A percentile compares a stretch with the other conserved stretches of the same genome.
Conservation (phyloP, 1,140 invertebrate species). For the Drosophila navojoa region DNA sequence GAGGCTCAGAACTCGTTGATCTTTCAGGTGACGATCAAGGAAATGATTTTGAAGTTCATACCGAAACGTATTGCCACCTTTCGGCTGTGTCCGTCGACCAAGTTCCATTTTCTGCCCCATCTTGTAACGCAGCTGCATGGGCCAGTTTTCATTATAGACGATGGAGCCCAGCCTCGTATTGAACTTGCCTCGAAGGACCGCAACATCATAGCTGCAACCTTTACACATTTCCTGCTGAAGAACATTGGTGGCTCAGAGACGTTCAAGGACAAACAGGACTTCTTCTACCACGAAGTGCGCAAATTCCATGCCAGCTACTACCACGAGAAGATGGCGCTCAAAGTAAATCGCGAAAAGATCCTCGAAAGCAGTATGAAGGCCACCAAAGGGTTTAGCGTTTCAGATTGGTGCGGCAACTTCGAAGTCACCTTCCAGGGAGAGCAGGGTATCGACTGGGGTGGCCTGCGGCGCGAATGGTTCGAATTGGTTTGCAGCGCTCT, state of each 20-base stretch:
- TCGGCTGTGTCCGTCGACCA: constrained; percentile 95
- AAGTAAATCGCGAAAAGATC: constrained; percentile 91
- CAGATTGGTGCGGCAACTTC: constrained; percentile 96
- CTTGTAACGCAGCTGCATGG: constrained; percentile 84
- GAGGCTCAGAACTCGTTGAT: constrained; percentile 80
- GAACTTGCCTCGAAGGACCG: constrained; percentile 92
- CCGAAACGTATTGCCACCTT: constrained; percentile 96
- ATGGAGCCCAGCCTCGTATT: constrained; percentile 94
- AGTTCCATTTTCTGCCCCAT: constrained; percentile 88
- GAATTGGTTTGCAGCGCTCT: constrained; percentile 93
- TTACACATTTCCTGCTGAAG: constrained; percentile 95
- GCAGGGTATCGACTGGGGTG: constrained; percentile 97
- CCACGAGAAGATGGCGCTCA: constrained; percentile 92
- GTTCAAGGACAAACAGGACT: constrained; percentile 97
- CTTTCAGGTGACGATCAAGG: constrained; percentile 93
- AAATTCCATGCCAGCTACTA: constrained; percentile 93
- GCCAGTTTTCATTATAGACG: constrained; percentile 90
- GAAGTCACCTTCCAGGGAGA: constrained; percentile 96
- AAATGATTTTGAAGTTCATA: constrained; percentile 96
- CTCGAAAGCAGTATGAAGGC: constrained; percentile 93
- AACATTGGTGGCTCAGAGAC: constrained; percentile 98
- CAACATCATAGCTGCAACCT: constrained; percentile 96
- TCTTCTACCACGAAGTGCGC: constrained; percentile 96
- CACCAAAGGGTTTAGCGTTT: constrained; percentile 89
- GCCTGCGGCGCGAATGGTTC: constrained; percentile 96